A percentile compares a stretch with the other conserved stretches of the same genome.
Conservation (phyloP, 2,888 invertebrate genomes). For the Girardia tigrina region DNA sequence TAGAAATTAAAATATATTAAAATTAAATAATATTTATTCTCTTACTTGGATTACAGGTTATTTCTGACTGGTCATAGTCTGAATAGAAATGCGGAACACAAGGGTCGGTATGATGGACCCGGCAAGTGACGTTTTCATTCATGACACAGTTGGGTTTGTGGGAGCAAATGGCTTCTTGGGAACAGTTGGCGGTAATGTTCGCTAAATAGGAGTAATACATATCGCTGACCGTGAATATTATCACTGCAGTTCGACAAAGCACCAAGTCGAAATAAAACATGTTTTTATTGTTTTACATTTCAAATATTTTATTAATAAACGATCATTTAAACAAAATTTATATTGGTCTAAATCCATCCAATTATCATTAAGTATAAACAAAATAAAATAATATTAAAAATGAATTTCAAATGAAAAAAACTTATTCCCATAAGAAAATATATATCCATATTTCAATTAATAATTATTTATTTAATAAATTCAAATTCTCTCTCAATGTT, state of each 20-base stretch:
- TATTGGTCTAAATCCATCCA: too few relatives aligned
- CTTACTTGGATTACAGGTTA: slow-evolving; percentile 31
- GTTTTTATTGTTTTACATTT: background rate
- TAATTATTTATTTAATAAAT: too few relatives aligned
- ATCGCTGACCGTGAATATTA: background rate
- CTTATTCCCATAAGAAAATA: too few relatives aligned
- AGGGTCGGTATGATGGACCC: background rate
- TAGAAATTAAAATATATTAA: too few relatives aligned
- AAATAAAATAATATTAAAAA: too few relatives aligned
- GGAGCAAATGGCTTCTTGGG: background rate
- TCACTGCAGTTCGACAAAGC: background rate
- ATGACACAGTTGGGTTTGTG: slow-evolving; percentile 16
- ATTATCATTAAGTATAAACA: too few relatives aligned
- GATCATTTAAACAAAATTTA: too few relatives aligned
- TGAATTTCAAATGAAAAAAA: too few relatives aligned
- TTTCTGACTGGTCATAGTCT: slow-evolving; percentile 21
- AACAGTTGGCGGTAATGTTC: background rate
- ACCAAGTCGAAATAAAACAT: background rate
- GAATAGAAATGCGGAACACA: slow-evolving; percentile 28
- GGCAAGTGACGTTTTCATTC: slow-evolving; percentile 26
- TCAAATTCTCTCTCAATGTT: too few relatives aligned
- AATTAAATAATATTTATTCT: too few relatives aligned
- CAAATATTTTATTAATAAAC: background rate
- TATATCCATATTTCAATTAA: too few relatives aligned
- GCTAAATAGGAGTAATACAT: background rate